These are phyloP conservation scores for Pogonus chalceus DNA, from an alignment of 1,140 invertebrate genomes.

Conservation along the genomic window DNA sequence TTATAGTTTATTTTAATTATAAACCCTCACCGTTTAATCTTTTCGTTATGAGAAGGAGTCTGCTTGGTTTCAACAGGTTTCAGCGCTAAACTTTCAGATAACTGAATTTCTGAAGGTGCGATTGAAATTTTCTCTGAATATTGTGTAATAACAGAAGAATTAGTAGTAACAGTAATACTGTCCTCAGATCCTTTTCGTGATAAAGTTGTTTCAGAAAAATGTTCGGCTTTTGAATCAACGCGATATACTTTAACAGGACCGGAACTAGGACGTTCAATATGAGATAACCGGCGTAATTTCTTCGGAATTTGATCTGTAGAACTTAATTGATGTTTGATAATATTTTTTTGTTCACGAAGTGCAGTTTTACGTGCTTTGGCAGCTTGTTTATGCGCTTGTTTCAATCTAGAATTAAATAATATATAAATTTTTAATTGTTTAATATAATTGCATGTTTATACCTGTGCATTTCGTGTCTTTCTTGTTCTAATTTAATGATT, in stretches of 20 bases:
- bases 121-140: neutral
- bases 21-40: no score
- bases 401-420: conserved; percentile 19
- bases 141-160: neutral
- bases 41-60: no score
- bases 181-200: conserved; percentile 6
- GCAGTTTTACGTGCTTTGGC: conserved; percentile 28
- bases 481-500: conserved; percentile 30
- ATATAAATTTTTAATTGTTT: neutral
- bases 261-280: conserved; percentile 10
- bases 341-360: conserved; percentile 27
- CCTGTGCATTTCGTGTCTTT: conserved; percentile 33
- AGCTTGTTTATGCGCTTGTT: conserved; percentile 32
- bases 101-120: no score
- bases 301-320: conserved; percentile 20
- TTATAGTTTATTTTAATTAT: no score
- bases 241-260: conserved; percentile 29
- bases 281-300: conserved; percentile 16
- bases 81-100: no score
- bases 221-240: neutral
- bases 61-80: no score
- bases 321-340: conserved; percentile 29
- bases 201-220: conserved; percentile 12
- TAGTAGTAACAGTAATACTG: neutral
- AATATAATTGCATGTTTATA: conserved; percentile 13